Conservation (phyloP, 2,888 invertebrate species). For the Apotomis betuletana region DNA sequence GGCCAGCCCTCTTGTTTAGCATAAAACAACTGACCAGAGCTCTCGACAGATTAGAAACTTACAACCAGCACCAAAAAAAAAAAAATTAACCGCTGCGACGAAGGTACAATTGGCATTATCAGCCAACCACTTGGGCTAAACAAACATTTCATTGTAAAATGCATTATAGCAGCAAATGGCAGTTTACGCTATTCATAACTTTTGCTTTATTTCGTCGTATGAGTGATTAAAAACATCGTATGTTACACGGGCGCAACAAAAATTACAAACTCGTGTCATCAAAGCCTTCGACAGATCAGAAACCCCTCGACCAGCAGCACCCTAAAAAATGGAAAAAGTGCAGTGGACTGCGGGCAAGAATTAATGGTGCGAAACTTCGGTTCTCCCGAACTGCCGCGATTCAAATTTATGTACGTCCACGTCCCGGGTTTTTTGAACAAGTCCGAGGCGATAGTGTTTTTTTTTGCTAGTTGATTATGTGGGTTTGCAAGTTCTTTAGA, state of each 20-base stretch:
- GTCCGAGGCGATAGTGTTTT: constrained; percentile 36
- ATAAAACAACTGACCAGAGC: not conserved
- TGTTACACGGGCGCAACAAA: too few species aligned
- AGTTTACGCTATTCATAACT: too few species aligned
- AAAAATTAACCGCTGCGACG: too few species aligned
- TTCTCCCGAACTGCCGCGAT: constrained; percentile 53
- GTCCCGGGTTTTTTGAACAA: constrained; percentile 44
- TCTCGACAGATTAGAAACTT: constrained; percentile 2
- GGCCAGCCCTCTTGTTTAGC: not conserved
- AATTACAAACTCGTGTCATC: too few species aligned
- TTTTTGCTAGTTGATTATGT: constrained; percentile 35
- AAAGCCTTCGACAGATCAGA: not conserved
- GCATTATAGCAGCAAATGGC: too few species aligned
- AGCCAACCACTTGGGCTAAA: too few species aligned
- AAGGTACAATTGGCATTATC: too few species aligned
- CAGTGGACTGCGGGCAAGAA: constrained; percentile 75
- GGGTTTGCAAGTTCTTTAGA: constrained; percentile 16
- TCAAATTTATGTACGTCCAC: constrained; percentile 73
- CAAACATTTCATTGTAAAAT: too few species aligned
- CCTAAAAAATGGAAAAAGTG: constrained; percentile 63
- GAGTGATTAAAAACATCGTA: too few species aligned
- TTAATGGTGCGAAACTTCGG: constrained; percentile 79
- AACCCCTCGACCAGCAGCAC: constrained; percentile 16
- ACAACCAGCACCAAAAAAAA: constrained; percentile 33
- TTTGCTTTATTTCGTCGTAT: too few species aligned